These are phyloP conservation scores for Climacteris rufus DNA, from an alignment of 2,113 vertebrate species.

Conservation along the genomic window DNA sequence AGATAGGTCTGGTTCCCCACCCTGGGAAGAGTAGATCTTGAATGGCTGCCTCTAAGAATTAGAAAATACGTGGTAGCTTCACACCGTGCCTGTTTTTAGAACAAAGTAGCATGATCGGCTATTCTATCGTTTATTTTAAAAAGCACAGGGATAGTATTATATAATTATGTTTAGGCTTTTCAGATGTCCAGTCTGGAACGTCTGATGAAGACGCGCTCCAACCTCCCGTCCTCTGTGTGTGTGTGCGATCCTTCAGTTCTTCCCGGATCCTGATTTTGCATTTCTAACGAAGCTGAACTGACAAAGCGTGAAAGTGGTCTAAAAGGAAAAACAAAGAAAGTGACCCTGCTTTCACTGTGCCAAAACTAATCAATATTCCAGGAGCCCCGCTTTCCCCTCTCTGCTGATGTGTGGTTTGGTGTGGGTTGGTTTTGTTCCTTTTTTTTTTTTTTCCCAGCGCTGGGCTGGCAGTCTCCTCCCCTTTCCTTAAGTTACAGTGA, in stretches of 20 bases:
- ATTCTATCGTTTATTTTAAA: not conserved
- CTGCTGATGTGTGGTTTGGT: not conserved
- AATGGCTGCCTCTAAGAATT: not conserved
- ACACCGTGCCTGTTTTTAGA: not conserved
- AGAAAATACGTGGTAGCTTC: not conserved
- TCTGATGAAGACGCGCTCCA: not conserved
- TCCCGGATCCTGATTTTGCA: constrained; percentile 52
- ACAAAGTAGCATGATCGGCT: not conserved
- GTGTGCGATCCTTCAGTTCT: not conserved
- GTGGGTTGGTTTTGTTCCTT: not conserved
- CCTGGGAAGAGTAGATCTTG: not conserved
- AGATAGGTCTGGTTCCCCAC: not conserved
- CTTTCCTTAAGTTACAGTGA: constrained; percentile 71
- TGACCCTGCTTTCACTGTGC: constrained; percentile 39
- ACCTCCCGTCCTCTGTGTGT: not conserved
- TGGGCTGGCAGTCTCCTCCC: constrained; percentile 70
- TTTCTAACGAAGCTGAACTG: constrained; percentile 66
- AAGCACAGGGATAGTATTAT: not conserved
- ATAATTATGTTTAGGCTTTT: not conserved
- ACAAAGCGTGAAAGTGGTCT: constrained; percentile 71
- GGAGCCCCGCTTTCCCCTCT: not conserved
- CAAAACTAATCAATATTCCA: constrained; percentile 72
- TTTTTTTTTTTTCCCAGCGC: not conserved
- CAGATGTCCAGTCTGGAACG: not conserved
- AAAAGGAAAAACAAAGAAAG: constrained; percentile 62